Base-by-base conservation (phyloP, 2,888 invertebrate genomes). In the Cosmia pyralina region DNA sequence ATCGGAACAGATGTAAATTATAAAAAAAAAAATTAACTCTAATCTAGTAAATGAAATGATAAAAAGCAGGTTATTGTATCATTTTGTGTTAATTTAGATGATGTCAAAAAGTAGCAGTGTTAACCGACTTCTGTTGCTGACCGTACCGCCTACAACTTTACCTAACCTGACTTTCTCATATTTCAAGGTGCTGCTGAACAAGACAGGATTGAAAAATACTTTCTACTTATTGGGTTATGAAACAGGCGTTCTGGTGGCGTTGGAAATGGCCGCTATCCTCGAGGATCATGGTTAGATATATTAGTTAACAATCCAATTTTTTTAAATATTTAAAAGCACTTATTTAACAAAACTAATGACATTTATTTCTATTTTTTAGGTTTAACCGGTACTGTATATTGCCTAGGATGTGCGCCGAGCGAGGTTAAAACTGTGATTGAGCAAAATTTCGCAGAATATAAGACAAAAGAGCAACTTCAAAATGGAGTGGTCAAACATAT, bases 201-300 rank as follows among this genome's bases (percentile, higher is more conserved):
- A 85, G 41, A 67, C 73, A 8, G 71, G 64, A 69, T 22, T 89
- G 7, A 86, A 86, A 28, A 83, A 88, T 13, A 84, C 85, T n/a
- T 94, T 92, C 74, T 92, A 91, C 72, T 75, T 94, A 13, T 63
- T 93, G 68, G 94, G 93, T 1, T 93, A 92, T 71, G 93, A 93
- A 75, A 89, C 87, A 66, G 94, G 94, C 0, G 88, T 91, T 4
- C 41, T 85, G 4, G 82, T 92, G 7, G 92, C 89, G 3, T 68
- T 94, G n/a, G 93, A 94, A 81, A 88, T 92, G 59, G 93, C 93
- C 19, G 85, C 89, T 15, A 88, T 93, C 50, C 81, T 94, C 6
- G 94, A 94, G 82, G 87, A 88, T 4, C 78, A 87, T 52, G 93
- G 94, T 93, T 83, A 77, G 72, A 52, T 44, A 59, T 15, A 22